Base-by-base conservation (phyloP, 2,113 vertebrate species). In the Engraulis encrasicolus region DNA sequence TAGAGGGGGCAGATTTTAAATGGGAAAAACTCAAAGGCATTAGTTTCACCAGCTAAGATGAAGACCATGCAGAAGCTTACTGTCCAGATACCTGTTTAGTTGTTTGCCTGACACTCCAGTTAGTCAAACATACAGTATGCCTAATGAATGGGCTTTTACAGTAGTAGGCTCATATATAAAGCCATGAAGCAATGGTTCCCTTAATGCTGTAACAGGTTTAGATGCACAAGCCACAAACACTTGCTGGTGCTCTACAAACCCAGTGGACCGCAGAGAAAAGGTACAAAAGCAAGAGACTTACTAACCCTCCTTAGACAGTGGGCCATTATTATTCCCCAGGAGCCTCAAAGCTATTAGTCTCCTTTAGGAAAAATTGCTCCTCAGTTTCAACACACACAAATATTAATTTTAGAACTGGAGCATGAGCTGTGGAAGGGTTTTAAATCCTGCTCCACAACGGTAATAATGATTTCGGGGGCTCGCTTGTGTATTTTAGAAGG, bases 321-420 rank as follows among this genome's bases (percentile, higher is more conserved):
- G 58, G 58, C n/a, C 27, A 1, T 23, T 66, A 66, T 15, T 74
- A 74, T 74, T 74, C 66, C 66, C 66, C 27, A 27, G 17, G 66
- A 34, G 66, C 66, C 66, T 34, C 66, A 74, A 14, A 34, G 66
- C 66, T 31, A 74, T 74, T 74, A 74, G 66, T 74, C 66, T 74
- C 27, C 11, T 31, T 74, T 74, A 34, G 31, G 31, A 74, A 23
- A 74, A 74, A 74, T 74, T 74, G 11, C 66, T 34, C 66, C 66
- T 74, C 66, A 74, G 66, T 74, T 74, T n/a, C n/a, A n/a, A 74
- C 34, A 12, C 27, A 74, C 66, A 36, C 66, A 74, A 74, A 14
- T 11, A 74, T 31, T 74, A 74, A 36, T 74, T 74, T 74, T 74
- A 27, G 66, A 74, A 74, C 11, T 19, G 11, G 58, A 27, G 58